Base-by-base conservation (phyloP, 2,888 invertebrate genomes). In the Phyto melanocephala region DNA sequence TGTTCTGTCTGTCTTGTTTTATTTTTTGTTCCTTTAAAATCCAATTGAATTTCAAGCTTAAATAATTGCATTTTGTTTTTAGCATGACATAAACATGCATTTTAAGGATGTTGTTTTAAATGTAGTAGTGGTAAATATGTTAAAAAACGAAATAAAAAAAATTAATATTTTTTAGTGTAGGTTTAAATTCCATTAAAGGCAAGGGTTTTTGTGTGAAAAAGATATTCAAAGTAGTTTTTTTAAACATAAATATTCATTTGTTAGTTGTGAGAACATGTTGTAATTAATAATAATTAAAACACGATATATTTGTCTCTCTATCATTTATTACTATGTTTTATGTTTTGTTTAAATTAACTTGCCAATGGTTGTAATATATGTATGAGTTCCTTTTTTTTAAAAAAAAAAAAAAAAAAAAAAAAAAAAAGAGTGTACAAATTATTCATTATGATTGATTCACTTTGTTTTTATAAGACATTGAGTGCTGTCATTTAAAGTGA, bases 11-110 rank as follows among this genome's bases (percentile, higher is more conserved):
- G n/a, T n/a, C n/a, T n/a, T 24, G n/a, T 20, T 72, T 62, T 24
- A 1, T 15, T 42, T 54, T 17, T 35, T 15, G 3, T 58, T 35
- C 28, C 42, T 52, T 20, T 45, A 8, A 52, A 81, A 77, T 60
- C 54, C 54, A 77, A 67, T 60, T 72, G 58, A 54, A 68, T 81
- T 62, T 71, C 45, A 22, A 47, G 56, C 81, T 81, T 77, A 81
- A 81, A 81, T 77, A 77, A 81, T 81, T 81, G 77, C 77, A 81
- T 81, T 81, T 81, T 77, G 81, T 72, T 81, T 81, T 68, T 37
- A 68, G 67, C 47, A 62, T 81, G 81, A 81, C 81, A 81, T 81
- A 81, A 77, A 81, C 81, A 81, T 81, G 77, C 72, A 81, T 81
- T 81, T 77, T 81, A 72, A 72, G 76, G 77, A 77, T 67, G 76